These are phyloP conservation scores for Actinemys pallida DNA, from an alignment of 2,113 vertebrate species.

Conservation along the genomic window DNA sequence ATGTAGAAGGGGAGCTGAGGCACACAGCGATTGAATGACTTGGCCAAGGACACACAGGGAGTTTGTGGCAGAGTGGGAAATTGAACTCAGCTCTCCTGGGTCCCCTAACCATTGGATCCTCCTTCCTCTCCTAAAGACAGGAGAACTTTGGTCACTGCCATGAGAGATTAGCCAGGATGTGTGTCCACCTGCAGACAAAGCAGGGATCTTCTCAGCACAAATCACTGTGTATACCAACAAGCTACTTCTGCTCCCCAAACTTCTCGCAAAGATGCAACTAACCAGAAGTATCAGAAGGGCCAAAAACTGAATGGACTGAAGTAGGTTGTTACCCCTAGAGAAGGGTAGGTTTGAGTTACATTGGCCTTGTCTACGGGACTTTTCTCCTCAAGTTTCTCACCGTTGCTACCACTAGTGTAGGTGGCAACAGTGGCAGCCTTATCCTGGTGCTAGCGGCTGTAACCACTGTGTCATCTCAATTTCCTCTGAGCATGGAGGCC, in stretches of 20 bases:
- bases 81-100: neutral
- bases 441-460: neutral
- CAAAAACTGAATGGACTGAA: neutral
- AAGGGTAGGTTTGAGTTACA: neutral
- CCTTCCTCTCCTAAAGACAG: neutral
- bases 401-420: neutral
- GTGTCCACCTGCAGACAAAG: neutral
- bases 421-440: neutral
- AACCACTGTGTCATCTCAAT: neutral
- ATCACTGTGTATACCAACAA: neutral
- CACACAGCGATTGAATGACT: fast-evolving
- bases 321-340: neutral
- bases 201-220: neutral
- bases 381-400: neutral
- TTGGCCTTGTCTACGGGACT: neutral
- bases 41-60: fast-evolving
- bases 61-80: neutral
- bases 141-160: neutral
- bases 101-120: neutral
- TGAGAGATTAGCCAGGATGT: neutral
- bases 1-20: fast-evolving
- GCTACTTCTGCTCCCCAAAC: neutral
- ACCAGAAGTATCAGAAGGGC: neutral
- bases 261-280: neutral
- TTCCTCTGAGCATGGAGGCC: neutral